Conservation (phyloP, 2,113 vertebrate species). For the Vulpes lagopus region DNA sequence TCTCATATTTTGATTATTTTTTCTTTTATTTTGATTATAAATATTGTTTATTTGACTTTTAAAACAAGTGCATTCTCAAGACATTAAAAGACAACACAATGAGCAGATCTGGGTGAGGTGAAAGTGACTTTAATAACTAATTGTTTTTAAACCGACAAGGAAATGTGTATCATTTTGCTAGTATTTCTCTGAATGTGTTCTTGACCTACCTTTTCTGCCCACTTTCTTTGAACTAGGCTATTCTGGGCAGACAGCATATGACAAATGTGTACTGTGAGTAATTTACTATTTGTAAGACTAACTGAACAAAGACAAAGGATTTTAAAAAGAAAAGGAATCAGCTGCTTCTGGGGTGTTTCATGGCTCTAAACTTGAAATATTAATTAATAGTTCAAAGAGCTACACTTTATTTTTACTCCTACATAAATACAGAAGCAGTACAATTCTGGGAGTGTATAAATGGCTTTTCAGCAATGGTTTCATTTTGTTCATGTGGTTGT, state of each 20-base stretch:
- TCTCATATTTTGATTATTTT: not conserved
- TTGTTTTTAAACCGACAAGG: not conserved
- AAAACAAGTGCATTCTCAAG: not conserved
- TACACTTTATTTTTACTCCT: conserved; percentile 52
- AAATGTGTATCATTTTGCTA: not conserved
- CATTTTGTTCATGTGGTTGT: not conserved
- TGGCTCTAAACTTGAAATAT: conserved; percentile 65
- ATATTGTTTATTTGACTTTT: conserved; percentile 21
- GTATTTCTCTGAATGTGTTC: not conserved
- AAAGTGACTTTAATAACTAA: not conserved
- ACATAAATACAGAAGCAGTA: not conserved
- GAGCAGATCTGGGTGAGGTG: not conserved
- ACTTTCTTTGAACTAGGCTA: conserved; percentile 55
- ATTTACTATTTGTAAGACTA: conserved; percentile 72
- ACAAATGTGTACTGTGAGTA: conserved; percentile 73
- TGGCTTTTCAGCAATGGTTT: not conserved
- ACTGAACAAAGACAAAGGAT: conserved; percentile 67
- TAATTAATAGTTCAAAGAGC: conserved; percentile 69
- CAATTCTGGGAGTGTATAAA: conserved; percentile 9
- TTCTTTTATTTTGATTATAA: not conserved
- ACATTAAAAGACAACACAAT: not conserved
- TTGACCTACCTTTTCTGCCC: conserved; percentile 59
- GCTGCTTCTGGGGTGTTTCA: conserved; percentile 47
- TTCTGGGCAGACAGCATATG: conserved; percentile 59
- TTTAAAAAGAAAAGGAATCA: conserved; percentile 40